A percentile compares a stretch with the other conserved stretches of the same genome.
Conservation (phyloP, 1,140 invertebrate species). For the Hycleus cichorii region DNA sequence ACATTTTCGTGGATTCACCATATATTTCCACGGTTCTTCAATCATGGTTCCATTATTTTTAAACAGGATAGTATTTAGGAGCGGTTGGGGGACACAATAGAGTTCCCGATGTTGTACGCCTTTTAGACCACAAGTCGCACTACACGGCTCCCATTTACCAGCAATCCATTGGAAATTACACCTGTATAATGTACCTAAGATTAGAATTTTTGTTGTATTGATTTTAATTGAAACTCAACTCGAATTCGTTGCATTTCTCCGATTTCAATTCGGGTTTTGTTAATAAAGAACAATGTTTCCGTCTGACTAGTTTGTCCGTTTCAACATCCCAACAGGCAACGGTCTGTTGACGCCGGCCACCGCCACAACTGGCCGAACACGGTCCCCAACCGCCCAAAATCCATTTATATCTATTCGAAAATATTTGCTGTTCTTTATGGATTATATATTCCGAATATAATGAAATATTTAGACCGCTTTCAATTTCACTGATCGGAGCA, state of each 20-base stretch:
- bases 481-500: constrained; percentile 10
- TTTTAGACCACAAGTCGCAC: constrained; percentile 50
- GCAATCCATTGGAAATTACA: constrained; percentile 56
- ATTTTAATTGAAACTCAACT: constrained; percentile 35
- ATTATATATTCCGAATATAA: constrained; percentile 36
- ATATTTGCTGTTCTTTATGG: constrained; percentile 34
- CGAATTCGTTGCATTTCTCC: constrained; percentile 47
- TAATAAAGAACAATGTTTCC: constrained; percentile 42
- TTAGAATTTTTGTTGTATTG: neutral
- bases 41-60: constrained; percentile 24
- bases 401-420: constrained; percentile 46
- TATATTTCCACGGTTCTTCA: constrained; percentile 44
- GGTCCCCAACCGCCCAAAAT: constrained; percentile 48
- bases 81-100: constrained; percentile 50
- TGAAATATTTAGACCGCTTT: constrained; percentile 34
- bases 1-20: constrained; percentile 50
- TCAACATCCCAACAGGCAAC: constrained; percentile 46
- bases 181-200: constrained; percentile 39
- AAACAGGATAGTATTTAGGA: constrained; percentile 27
- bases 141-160: constrained; percentile 59
- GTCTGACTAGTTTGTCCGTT: constrained; percentile 43
- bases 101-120: constrained; percentile 55
- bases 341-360: constrained; percentile 45
- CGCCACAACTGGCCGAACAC: constrained; percentile 50
- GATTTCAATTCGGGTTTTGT: constrained; percentile 41